Evolutionary conservation across 2,113 vertebrate species (phyloP).

Genomic region (Seriola dumerili): DNA sequence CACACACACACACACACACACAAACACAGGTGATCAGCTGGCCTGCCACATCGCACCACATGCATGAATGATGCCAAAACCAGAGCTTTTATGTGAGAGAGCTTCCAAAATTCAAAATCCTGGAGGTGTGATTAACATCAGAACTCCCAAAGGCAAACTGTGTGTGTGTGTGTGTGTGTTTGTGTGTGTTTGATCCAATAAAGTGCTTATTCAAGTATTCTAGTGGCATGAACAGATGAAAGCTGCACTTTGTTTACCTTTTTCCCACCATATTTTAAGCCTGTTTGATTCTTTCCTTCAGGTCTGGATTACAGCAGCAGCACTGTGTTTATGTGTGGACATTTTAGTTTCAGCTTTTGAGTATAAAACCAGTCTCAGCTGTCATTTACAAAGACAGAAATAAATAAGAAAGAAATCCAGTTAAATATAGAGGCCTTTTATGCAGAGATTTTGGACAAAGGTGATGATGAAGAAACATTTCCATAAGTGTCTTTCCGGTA

Average conservation of each 20-base stretch:
- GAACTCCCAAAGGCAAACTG: not conserved
- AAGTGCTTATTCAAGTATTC: constrained; percentile 10
- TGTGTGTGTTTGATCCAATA: constrained; percentile 3
- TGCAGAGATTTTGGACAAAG: not conserved
- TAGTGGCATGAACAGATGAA: constrained; percentile 38
- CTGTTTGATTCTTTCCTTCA: constrained; percentile 18
- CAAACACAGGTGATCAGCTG: constrained; percentile 62
- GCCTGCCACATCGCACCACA: constrained; percentile 41
- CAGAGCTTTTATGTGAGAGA: constrained; percentile 26
- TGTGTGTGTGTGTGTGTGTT: constrained; percentile 5
- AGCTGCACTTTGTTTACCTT: constrained; percentile 18
- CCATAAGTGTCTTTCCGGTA: not conserved
- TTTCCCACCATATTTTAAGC: constrained; percentile 18
- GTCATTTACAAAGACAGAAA: constrained; percentile 34
- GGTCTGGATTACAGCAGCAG: constrained; percentile 17
- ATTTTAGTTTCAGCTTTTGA: constrained; percentile 9
- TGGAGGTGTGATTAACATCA: constrained; percentile 50
- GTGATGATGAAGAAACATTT: not conserved
- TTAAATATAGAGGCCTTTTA: constrained; percentile 35
- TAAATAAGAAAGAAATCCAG: not conserved
- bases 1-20: not conserved
- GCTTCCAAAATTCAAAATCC: constrained; percentile 29
- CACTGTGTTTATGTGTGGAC: not conserved
- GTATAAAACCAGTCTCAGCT: constrained; percentile 1
- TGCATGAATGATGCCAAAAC: constrained; percentile 53